Base-by-base conservation (phyloP, 2,797 vertebrate species). In the Cyclopterus lumpus region DNA sequence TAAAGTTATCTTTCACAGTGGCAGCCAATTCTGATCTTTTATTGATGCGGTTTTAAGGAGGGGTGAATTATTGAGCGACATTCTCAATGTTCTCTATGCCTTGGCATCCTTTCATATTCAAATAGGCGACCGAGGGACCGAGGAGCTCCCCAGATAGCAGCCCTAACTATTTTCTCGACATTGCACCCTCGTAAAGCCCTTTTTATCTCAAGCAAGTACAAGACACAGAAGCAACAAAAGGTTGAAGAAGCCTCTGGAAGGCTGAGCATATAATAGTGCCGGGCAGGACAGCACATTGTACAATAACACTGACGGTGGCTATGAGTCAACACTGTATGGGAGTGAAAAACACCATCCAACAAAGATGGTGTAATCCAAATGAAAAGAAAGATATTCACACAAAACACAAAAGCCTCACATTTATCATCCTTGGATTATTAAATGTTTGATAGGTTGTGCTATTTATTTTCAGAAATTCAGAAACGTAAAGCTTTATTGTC, bases 41-140 rank as follows among this genome's bases (percentile, higher is more conserved):
- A 93, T 94, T 94, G 77, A 94, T 93, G 88, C 72, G 32, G 82
- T 90, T 93, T 92, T 88, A 90, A 87, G 78, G 61, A 83, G 81
- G n/a, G 86, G 85, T 94, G 88, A 94, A 94, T 93, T 91, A 94
- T 93, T 93, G 88, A 94, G 83, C 18, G 55, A 60, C 67, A 44
- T 75, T 58, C 63, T 88, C 15, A 30, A 75, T 51, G 79, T 85
- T 68, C 72, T 44, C 71, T 73, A 55, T 44, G 73, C 75, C 77
- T 64, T 68, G 68, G 67, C 72, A 74, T 88, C 71, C 65, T 83
- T 87, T 87, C 81, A 77, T 87, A 89, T 87, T 89, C 67, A 87
- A 79, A 89, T 54, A 69, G 42, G 30, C 18, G 69, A 59, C 32
- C 14, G 1, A 57, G 71, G 69, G 55, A 73, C 73, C 5, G 59